Evolutionary conservation across 2,888 invertebrate species (phyloP), one percentile per base, ranked within the genome.

Genomic region (Oasisia sp.): DNA sequence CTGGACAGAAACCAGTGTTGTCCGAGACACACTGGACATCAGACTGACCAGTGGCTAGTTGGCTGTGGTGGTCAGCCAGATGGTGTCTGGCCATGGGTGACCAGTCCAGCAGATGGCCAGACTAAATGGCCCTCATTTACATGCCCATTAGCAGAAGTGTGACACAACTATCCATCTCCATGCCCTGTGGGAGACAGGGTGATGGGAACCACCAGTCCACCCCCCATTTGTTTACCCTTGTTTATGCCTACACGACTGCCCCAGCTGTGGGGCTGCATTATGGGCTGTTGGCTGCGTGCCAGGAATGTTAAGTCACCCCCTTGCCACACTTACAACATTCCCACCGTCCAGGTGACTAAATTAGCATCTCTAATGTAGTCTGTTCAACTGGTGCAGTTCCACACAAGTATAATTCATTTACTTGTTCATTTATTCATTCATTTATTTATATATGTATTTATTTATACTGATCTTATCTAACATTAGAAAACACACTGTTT

Each of bases 71-170:
- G 74, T n/a, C 74, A 74, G 74, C 74, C 74, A 74, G 74, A 74
- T 74, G 74, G n/a, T 74, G 74, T 19, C 27, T 74, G 27, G 27
- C 74, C 74, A 74, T 19, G 74, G 74, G 74, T 74, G 74, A 74
- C 74, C 74, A 74, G 27, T 74, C 27, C 19, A 74, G 74, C 74
- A 74, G 74, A 74, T 74, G 74, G 74, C n/a, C 74, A 74, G 74
- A 74, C 74, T 74, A 74, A 74, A 74, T 74, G 74, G 74, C 74
- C 74, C 74, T 74, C 74, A 74, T 74, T 74, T 74, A 27, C 74
- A 74, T 27, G 27, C 7, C 74, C 74, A 74, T 74, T 74, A 74
- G 74, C n/a, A 19, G 74, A 0, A 74, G 19, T 27, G 74, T 74
- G 74, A 74, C 74, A 74, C 74, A 74, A 27, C n/a, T 19, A 14